phyloP scores from a whole-genome alignment of 2,113 vertebrate species.

The Acanthisitta chloris region DNA sequence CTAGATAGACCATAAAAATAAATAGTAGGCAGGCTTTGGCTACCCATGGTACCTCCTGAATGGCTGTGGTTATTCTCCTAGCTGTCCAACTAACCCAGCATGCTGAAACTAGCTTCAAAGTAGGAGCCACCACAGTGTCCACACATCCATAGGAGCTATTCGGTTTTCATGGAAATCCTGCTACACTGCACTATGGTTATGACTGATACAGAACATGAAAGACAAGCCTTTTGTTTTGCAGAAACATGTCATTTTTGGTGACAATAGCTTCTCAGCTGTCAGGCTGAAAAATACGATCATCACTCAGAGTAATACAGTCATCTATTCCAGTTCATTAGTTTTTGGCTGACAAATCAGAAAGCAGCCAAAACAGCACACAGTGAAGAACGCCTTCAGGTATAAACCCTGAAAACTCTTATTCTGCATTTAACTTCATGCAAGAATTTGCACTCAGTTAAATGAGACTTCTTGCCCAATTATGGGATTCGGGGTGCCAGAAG shows the following conservation, averaged over 20 bases:
- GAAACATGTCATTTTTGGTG: not conserved
- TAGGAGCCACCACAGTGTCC: not conserved
- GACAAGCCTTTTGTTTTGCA: not conserved
- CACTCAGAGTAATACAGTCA: not conserved
- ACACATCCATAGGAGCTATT: not conserved
- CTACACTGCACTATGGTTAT: not conserved
- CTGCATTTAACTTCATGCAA: not conserved
- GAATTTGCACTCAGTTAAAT: not conserved
- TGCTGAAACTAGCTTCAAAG: not conserved
- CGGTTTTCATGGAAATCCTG: not conserved
- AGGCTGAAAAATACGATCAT: not conserved
- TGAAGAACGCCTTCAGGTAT: not conserved
- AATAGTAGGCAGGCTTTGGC: not conserved
- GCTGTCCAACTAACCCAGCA: not conserved
- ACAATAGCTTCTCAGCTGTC: not conserved
- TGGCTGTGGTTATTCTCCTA: not conserved
- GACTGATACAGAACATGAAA: not conserved
- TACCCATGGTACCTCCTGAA: not conserved
- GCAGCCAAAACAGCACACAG: not conserved
- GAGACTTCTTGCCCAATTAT: not conserved
- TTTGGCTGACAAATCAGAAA: not conserved
- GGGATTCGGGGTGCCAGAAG: not conserved
- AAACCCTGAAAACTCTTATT: not conserved
- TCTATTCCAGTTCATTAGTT: not conserved
- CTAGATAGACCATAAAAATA: not conserved